phyloP scores from a whole-genome alignment of 2,797 vertebrate species.

The Falco novaeseelandiae region DNA sequence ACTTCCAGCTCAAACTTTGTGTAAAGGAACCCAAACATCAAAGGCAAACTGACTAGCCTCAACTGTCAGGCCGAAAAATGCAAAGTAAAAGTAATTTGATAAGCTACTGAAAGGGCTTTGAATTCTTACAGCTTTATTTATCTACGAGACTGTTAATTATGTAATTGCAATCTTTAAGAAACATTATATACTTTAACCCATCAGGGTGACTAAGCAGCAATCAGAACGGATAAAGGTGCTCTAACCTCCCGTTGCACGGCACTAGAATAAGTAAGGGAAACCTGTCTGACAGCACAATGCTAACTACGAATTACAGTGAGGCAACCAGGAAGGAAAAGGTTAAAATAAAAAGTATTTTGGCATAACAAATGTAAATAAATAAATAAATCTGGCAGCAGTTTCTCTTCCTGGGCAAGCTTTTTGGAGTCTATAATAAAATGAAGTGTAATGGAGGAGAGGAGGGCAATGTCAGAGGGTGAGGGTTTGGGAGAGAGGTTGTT shows the following conservation, averaged over 20 bases:
- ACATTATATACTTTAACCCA: constrained; percentile 30
- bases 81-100: constrained; percentile 18
- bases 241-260: not conserved
- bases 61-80: not conserved
- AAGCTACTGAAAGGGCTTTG: constrained; percentile 33
- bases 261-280: not conserved
- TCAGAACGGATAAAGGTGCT: not conserved
- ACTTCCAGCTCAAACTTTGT: not conserved
- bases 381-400: constrained; percentile 9
- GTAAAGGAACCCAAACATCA: not conserved
- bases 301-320: not conserved
- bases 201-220: constrained; percentile 16
- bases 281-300: not conserved
- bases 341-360: constrained; percentile 34
- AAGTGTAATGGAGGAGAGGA: constrained; percentile 48
- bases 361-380: constrained; percentile 24
- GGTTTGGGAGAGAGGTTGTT: constrained; percentile 61
- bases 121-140: constrained; percentile 18
- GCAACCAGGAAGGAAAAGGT: not conserved
- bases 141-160: not conserved
- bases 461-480: constrained; percentile 52
- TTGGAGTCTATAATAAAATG: constrained; percentile 61
- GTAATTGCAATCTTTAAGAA: constrained; percentile 37
- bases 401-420: constrained; percentile 38
- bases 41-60: not conserved